Conservation (phyloP, 2,797 vertebrate genomes). For the Neostethus bicornis region DNA sequence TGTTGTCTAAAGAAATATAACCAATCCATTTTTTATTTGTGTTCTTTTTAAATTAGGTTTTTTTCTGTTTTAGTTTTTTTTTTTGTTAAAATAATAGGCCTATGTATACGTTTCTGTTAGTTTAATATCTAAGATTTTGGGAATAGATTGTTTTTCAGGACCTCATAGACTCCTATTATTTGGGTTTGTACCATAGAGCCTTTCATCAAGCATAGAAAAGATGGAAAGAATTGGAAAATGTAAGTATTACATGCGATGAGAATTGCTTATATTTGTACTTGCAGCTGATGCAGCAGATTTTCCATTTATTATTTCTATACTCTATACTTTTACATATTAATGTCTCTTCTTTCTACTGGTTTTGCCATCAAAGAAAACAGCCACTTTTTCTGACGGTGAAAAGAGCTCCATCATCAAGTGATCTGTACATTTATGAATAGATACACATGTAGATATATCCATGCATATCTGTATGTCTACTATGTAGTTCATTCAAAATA, state of each 20-base stretch:
- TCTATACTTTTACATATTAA: conserved; percentile 25
- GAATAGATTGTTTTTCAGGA: conserved; percentile 1
- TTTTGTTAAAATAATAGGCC: not conserved
- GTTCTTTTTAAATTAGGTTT: not conserved
- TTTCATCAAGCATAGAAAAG: conserved; percentile 24
- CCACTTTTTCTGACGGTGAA: conserved; percentile 24
- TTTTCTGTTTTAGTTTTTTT: not conserved
- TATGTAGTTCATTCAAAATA: no score
- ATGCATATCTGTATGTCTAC: no score
- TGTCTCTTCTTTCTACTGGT: conserved; percentile 17
- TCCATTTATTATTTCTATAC: conserved; percentile 28
- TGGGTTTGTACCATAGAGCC: not conserved
- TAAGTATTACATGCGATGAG: conserved; percentile 16
- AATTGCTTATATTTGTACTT: conserved; percentile 32
- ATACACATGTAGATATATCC: no score
- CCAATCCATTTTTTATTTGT: no score
- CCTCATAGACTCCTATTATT: conserved; percentile 9
- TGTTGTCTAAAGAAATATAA: no score
- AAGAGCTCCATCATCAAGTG: no score
- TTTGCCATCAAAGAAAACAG: conserved; percentile 25
- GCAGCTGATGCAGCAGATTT: conserved; percentile 38
- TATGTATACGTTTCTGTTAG: not conserved
- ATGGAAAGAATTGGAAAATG: conserved; percentile 15
- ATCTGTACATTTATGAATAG: no score
- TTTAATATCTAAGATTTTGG: conserved; percentile 9